A percentile compares a stretch with the other conserved stretches of the same genome.
Evolutionary conservation across 1,140 invertebrate genomes (phyloP).

Genomic region (Procambarus virginalis): DNA sequence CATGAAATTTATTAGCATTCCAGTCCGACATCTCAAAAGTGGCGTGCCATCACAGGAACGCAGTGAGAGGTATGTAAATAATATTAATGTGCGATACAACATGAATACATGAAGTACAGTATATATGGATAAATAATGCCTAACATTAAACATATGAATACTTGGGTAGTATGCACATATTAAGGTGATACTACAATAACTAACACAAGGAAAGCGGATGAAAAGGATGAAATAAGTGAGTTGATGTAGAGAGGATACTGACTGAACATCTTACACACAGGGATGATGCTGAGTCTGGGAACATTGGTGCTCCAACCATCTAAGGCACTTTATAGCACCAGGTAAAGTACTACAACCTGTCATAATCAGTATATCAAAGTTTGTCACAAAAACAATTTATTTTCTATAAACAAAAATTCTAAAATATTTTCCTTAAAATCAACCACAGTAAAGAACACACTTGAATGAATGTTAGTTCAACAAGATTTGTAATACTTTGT

Average conservation of each 20-base stretch:
- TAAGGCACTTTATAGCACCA: constrained; percentile 67
- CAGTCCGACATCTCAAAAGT: constrained; percentile 33
- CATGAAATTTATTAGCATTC: constrained; percentile 22
- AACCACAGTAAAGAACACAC: neutral
- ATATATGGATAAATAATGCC: constrained; percentile 57
- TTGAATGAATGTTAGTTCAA: neutral
- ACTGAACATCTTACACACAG: constrained; percentile 3
- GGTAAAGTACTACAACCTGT: constrained; percentile 58
- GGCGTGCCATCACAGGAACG: constrained; percentile 13
- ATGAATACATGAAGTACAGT: constrained; percentile 48
- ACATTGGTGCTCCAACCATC: constrained; percentile 61
- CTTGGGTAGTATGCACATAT: constrained; percentile 49
- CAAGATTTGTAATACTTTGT: neutral
- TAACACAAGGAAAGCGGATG: constrained; percentile 24
- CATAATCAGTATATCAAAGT: constrained; percentile 24
- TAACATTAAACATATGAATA: constrained; percentile 51
- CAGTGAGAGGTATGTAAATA: constrained; percentile 46
- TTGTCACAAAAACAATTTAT: neutral
- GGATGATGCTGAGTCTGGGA: constrained; percentile 15
- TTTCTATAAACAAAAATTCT: neutral
- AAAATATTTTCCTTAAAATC: neutral
- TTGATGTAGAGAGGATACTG: constrained; percentile 10
- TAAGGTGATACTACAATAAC: constrained; percentile 37
- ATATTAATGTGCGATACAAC: constrained; percentile 32
- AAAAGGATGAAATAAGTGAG: constrained; percentile 13